Percentiles rank a stretch among this genome's conserved stretches.
Evolutionary conservation across 64 coral and sea anemone species (phyloP).

Genomic region (Montipora capricornis): DNA sequence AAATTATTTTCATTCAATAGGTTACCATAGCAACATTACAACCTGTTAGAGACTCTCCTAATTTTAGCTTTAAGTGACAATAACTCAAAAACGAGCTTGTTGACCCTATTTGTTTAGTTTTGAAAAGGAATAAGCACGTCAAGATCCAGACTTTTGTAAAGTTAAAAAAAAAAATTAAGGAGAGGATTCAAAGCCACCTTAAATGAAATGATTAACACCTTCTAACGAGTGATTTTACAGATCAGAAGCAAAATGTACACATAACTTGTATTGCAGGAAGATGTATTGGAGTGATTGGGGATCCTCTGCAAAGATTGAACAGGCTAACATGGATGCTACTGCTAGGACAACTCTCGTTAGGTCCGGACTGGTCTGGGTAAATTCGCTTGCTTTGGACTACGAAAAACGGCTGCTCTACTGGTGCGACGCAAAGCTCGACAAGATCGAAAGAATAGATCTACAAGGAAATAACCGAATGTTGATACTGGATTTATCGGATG

Average conservation of each 20-base stretch:
- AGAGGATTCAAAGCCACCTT: background rate
- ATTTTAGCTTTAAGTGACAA: background rate
- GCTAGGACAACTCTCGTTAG: constrained; percentile 57
- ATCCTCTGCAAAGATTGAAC: constrained; percentile 68
- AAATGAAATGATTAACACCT: background rate
- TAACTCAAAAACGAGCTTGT: no score
- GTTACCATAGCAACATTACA: background rate
- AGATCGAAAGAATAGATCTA: constrained; percentile 62
- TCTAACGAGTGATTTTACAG: no score
- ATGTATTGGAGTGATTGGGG: constrained; percentile 91
- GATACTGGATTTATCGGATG: constrained; percentile 24
- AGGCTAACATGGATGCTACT: constrained; percentile 74
- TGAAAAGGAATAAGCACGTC: background rate
- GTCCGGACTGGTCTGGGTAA: constrained; percentile 30
- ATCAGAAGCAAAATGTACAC: no score
- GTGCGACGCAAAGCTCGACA: constrained; percentile 58
- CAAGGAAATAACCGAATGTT: constrained; percentile 31
- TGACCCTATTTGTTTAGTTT: background rate
- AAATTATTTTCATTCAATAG: background rate
- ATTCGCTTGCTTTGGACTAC: constrained; percentile 67
- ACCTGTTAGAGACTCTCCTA: background rate
- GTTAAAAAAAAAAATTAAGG: background rate
- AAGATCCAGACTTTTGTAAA: background rate
- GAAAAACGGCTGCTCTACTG: constrained; percentile 61
- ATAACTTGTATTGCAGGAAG: background rate